These are phyloP conservation scores for Leucophenga varia DNA, from an alignment of 1,140 invertebrate species.

Conservation along the genomic window DNA sequence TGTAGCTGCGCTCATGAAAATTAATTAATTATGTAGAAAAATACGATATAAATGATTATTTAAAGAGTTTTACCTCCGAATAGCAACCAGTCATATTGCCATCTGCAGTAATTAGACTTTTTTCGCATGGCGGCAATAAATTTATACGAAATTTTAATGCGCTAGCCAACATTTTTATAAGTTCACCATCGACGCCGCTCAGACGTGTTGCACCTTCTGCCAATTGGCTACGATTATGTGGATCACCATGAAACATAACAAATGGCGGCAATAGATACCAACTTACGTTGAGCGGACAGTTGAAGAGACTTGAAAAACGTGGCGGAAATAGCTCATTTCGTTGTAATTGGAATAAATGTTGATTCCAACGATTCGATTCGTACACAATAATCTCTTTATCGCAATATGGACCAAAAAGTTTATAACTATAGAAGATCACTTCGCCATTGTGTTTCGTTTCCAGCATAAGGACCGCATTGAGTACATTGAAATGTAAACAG, in stretches of 20 bases:
- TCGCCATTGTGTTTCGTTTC: slow-evolving; percentile 1
- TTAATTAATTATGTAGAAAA: too few relatives aligned
- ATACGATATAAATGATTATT: too few relatives aligned
- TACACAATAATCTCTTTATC: slow-evolving; percentile 12
- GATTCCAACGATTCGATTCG: background rate
- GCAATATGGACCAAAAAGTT: slow-evolving; percentile 20
- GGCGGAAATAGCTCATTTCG: slow-evolving; percentile 17
- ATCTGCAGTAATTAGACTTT: slow-evolving; percentile 14
- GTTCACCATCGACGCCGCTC: slow-evolving; percentile 31
- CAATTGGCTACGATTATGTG: slow-evolving; percentile 12
- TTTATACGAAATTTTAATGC: slow-evolving; percentile 26
- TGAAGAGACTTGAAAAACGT: slow-evolving; percentile 13
- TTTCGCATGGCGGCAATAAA: slow-evolving; percentile 24
- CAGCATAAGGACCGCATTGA: slow-evolving; percentile 28
- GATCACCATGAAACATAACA: slow-evolving; percentile 22
- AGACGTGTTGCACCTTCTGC: slow-evolving; percentile 19
- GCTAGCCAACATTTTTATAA: slow-evolving; percentile 24
- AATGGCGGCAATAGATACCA: slow-evolving; percentile 31
- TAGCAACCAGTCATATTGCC: slow-evolving; percentile 30
- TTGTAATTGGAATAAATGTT: background rate
- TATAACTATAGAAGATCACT: slow-evolving; percentile 25
- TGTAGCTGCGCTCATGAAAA: too few relatives aligned
- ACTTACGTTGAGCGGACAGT: slow-evolving; percentile 28
- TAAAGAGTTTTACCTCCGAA: slow-evolving; percentile 15
- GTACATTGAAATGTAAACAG: slow-evolving; percentile 23